Base-by-base conservation (phyloP, 2,797 vertebrate species). In the Melanotaenia parkinsoni region DNA sequence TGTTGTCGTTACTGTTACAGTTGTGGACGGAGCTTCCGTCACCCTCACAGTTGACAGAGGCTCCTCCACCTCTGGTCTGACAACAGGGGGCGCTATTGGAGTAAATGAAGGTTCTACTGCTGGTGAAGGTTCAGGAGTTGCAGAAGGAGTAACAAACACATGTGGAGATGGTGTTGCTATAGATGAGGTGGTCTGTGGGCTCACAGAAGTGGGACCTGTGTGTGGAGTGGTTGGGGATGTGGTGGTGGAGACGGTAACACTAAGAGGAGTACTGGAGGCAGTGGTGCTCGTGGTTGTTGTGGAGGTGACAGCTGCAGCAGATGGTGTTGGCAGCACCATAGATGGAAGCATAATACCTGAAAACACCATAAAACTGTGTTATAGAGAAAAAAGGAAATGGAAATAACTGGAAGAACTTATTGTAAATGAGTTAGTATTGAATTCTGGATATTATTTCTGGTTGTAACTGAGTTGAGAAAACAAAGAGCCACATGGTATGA, bases 281-380 rank as follows among this genome's bases (percentile, higher is more conserved):
- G 78, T 43, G 13, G 70, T 50, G 64, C 76, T 84, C 24, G 68
- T 57, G 60, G 76, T 76, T 43, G 82, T 59, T 58, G 78, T 43
- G 61, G 87, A 70, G 71, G 89, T 89, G 67, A 80, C 72, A 80
- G 87, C 76, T 82, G 79, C 16, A 74, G 69, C 71, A 79, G 89
- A 84, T 47, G 70, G 63, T 35, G 86, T 87, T 26, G 90, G 75
- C 45, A 81, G 76, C 50, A 87, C 81, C 51, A 67, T 77, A 69
- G 91, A 85, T 57, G 92, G 80, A 40, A 91, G 87, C 75, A 95
- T 95, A 90, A 97, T 95, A 84, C 98, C 98, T 99, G 89, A 89
- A 89, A 74, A 47, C 59, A 80, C 1, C 85, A 79, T 74, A 86
- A 82, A 80, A 38, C 69, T 59, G 38, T 64, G 38, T 91, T 76